phyloP scores from a whole-genome alignment of 1,140 invertebrate species.

The Muscidifurax raptorellus region DNA sequence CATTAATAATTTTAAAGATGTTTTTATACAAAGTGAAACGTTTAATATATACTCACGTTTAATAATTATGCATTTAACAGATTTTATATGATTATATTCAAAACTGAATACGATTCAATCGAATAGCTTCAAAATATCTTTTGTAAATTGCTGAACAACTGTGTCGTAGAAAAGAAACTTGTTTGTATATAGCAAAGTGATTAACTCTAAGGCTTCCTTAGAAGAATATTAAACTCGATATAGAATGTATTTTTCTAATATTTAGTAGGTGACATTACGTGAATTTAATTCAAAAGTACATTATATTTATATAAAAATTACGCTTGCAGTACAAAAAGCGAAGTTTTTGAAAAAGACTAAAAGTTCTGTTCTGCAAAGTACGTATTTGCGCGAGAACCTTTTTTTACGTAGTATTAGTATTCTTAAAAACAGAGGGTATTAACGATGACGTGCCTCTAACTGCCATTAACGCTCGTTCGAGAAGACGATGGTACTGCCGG shows the following conservation, averaged over 20 bases:
- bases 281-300: neutral
- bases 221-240: slow-evolving; percentile 8
- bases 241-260: slow-evolving; percentile 40
- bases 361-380: neutral
- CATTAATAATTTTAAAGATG: neutral
- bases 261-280: neutral
- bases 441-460: slow-evolving; percentile 37
- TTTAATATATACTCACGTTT: neutral
- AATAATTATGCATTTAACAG: slow-evolving; percentile 5
- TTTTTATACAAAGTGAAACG: neutral
- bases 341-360: slow-evolving; percentile 6
- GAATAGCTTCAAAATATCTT: slow-evolving; percentile 7
- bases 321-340: slow-evolving; percentile 1
- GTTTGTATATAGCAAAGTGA: slow-evolving; percentile 17
- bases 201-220: neutral
- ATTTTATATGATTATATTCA: neutral
- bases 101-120: neutral
- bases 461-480: slow-evolving; percentile 40
- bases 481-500: slow-evolving; percentile 63
- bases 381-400: neutral
- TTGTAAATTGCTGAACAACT: neutral
- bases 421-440: neutral
- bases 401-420: neutral
- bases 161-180: slow-evolving; percentile 13
- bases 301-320: neutral